Evolutionary conservation across 2,888 invertebrate genomes (phyloP).

Genomic region (Branchellion lobata): DNA sequence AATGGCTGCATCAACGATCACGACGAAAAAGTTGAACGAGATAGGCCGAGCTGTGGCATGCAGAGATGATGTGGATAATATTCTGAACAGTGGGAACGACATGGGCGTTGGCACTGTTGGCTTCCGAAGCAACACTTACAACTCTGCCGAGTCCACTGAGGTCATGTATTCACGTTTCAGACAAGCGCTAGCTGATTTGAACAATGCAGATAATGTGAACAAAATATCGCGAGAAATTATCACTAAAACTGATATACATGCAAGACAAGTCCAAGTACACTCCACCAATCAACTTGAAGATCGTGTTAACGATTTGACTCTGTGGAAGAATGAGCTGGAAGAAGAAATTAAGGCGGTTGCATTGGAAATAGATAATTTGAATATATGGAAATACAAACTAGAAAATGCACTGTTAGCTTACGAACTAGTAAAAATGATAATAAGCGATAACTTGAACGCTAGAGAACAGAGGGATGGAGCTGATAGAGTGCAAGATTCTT

Average conservation of each 20-base stretch:
- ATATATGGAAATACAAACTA: constrained; percentile 50
- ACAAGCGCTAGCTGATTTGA: constrained; percentile 61
- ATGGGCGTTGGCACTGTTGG: constrained; percentile 63
- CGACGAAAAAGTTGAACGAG: not conserved
- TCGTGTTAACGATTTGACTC: constrained; percentile 61
- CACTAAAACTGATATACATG: constrained; percentile 59
- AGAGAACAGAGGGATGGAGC: constrained; percentile 60
- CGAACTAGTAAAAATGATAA: constrained; percentile 61
- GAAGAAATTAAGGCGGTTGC: constrained; percentile 51
- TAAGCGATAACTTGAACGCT: constrained; percentile 62
- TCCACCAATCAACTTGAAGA: constrained; percentile 62
- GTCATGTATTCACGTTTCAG: constrained; percentile 62
- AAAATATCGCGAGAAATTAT: constrained; percentile 58
- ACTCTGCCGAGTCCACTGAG: constrained; percentile 62
- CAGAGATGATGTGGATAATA: not conserved
- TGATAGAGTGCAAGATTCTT: constrained; percentile 62
- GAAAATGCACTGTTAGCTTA: constrained; percentile 61
- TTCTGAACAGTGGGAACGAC: constrained; percentile 60
- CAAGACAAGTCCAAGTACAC: constrained; percentile 60
- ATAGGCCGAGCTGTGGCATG: not conserved
- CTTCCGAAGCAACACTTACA: constrained; percentile 60
- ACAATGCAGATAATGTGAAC: constrained; percentile 60
- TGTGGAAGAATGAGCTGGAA: constrained; percentile 58
- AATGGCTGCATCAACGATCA: not conserved
- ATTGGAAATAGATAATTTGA: constrained; percentile 26